phyloP scores from a whole-genome alignment of 2,113 vertebrate species.

The Crotalus horridus region DNA sequence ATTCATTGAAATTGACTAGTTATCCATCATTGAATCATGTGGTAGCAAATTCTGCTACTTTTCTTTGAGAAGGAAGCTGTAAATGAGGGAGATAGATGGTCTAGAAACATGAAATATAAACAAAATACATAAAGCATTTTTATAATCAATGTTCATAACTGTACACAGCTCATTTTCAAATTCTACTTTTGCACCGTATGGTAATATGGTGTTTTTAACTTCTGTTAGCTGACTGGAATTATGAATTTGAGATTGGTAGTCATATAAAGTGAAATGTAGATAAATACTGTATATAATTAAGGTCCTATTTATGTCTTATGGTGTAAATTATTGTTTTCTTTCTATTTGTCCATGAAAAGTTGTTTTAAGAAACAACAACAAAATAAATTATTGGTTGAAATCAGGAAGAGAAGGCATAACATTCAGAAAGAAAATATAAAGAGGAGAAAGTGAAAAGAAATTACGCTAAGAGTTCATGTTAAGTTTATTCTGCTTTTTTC shows the following conservation, averaged over 20 bases:
- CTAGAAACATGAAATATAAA: too few species aligned
- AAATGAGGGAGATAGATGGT: too few species aligned
- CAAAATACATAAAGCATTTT: neutral
- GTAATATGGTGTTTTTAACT: neutral
- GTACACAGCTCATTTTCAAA: neutral
- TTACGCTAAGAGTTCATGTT: neutral
- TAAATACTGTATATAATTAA: neutral
- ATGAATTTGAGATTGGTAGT: neutral
- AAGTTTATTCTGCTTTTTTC: neutral
- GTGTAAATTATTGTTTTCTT: neutral
- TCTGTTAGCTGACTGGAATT: neutral
- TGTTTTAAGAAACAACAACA: neutral
- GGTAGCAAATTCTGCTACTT: neutral
- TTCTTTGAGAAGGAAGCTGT: neutral
- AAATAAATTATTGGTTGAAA: neutral
- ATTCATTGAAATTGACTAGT: neutral
- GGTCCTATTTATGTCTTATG: neutral
- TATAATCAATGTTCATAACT: neutral
- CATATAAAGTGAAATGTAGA: neutral
- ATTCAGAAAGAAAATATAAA: neutral
- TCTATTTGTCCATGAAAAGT: neutral
- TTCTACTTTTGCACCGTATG: neutral
- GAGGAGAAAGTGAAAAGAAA: neutral
- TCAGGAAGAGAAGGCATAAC: neutral
- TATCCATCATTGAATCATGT: neutral